Base-by-base conservation (phyloP, 1,140 invertebrate genomes). In the Lepidostoma basale region DNA sequence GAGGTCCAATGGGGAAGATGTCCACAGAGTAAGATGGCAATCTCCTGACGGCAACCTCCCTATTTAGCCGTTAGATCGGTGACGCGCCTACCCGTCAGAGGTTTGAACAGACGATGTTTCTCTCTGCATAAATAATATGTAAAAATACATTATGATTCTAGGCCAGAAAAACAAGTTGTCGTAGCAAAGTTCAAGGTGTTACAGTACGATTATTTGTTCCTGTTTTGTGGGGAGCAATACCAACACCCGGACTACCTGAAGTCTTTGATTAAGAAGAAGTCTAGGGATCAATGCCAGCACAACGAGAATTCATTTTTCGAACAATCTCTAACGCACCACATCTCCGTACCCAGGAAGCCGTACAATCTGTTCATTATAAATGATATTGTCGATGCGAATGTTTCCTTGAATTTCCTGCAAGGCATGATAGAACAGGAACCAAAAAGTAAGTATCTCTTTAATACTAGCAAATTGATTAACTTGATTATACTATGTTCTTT, bases 361-460 rank as follows among this genome's bases (percentile, higher is more conserved):
- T 77, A 82, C 10, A 89, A 89, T 74, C 80, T 86, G 8, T 84
- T 88, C 59, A 74, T 85, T 0, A 82, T 89, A 28, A 89, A 89
- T 64, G 83, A 82, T 0, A 76, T 85, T 49, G 75, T 75, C 2
- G 83, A 88, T 66, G 86, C 85, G 1, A 78, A 80, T 20, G 58
- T 69, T 0, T 79, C 78, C 28, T 64, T 87, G 12, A 77, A 77
- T 56, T 81, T 80, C 73, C 73, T 87, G 2, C 58, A 77, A 62
- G 47, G 59, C 28, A 77, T 83, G 72, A 84, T 83, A 72, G 73
- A 23, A 77, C 60, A 1, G 77, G 64, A 76, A 67, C 63, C 74
- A 78, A 74, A 59, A 44, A 56, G 44, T 33, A 5, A 33, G 63
- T 56, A 56, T 3, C n/a, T n/a, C n/a, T n/a, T n/a, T n/a, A n/a